Evolutionary conservation across 2,888 invertebrate genomes (phyloP).

Genomic region (Fabriciana adippe): DNA sequence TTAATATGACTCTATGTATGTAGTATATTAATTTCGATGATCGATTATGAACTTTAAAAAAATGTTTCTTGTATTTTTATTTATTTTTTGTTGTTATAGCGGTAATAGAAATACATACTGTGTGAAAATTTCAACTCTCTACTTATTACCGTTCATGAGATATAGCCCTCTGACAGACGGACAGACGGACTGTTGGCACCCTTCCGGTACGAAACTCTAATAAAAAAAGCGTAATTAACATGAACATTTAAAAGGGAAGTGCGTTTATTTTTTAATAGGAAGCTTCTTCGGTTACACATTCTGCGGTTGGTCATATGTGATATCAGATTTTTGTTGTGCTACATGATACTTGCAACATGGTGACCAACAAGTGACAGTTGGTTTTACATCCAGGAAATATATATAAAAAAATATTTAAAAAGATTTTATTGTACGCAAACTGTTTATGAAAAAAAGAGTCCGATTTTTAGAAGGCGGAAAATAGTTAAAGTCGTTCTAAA

Average conservation of each 20-base stretch:
- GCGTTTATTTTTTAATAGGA: constrained; percentile 9
- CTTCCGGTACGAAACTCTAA: neutral
- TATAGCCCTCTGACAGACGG: no score
- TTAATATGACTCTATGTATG: no score
- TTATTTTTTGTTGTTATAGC: no score
- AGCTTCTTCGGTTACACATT: constrained; percentile 16
- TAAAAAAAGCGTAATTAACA: neutral
- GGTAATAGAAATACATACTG: no score
- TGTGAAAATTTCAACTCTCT: no score
- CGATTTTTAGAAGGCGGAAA: neutral
- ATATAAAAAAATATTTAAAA: neutral
- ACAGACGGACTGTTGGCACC: no score
- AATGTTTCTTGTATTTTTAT: no score
- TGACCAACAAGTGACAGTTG: constrained; percentile 2
- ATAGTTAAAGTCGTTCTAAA: neutral
- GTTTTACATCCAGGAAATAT: constrained; percentile 11
- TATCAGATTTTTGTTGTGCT: constrained; percentile 23
- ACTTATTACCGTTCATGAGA: no score
- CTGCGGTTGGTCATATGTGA: constrained; percentile 18
- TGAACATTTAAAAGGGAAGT: constrained; percentile 6
- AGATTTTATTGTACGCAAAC: neutral
- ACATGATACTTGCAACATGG: constrained; percentile 14
- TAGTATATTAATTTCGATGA: no score
- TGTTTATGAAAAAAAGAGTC: neutral
- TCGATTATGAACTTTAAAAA: no score